Conservation (phyloP, 2,797 vertebrate species). For the Eulemur mongoz region DNA sequence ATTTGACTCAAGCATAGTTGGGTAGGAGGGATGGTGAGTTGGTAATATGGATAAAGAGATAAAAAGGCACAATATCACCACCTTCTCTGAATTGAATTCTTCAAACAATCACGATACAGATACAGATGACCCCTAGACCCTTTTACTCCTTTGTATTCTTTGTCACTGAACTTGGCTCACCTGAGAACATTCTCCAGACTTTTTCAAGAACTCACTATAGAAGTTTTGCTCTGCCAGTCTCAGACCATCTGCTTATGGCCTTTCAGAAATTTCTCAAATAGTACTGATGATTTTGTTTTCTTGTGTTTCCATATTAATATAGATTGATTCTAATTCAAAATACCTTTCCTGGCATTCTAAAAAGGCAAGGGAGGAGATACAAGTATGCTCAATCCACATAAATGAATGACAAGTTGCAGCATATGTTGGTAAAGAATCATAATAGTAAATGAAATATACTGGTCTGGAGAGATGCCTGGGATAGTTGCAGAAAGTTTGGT, state of each 20-base stretch:
- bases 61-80: background rate
- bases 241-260: background rate
- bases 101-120: background rate
- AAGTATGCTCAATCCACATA: background rate
- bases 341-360: background rate
- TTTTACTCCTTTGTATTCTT: background rate
- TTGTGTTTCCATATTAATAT: background rate
- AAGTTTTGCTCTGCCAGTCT: background rate
- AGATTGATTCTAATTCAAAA: background rate
- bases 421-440: background rate
- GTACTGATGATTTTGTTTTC: background rate
- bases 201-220: background rate
- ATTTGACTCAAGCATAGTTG: background rate
- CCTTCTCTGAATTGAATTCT: background rate
- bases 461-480: background rate
- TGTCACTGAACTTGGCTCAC: background rate
- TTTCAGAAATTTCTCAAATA: background rate
- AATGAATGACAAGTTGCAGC: background rate
- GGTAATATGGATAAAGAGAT: background rate
- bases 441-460: background rate
- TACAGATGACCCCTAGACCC: background rate
- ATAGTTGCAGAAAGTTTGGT: background rate
- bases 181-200: background rate
- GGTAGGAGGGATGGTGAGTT: background rate
- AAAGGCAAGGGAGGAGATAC: background rate